A percentile compares a stretch with the other conserved stretches of the same genome.
Evolutionary conservation across 2,888 invertebrate genomes (phyloP).

Genomic region (Andrena haemorrhoa): DNA sequence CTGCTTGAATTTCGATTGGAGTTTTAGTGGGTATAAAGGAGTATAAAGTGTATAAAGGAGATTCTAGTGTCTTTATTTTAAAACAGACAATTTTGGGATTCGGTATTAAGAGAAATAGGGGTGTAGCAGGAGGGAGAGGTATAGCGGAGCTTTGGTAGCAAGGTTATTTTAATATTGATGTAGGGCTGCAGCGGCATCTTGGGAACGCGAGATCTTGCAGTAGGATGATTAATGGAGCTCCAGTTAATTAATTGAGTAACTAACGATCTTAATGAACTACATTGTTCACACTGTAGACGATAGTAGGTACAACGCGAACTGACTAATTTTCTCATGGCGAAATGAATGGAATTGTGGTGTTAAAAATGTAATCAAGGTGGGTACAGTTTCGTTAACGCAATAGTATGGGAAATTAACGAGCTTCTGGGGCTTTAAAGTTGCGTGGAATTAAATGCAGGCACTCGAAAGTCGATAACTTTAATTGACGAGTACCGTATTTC

Average conservation of each 20-base stretch:
- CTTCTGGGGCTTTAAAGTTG: too few species aligned
- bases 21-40: too few species aligned
- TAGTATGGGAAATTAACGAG: too few species aligned
- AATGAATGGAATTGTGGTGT: constrained; percentile 9
- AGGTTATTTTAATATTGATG: constrained; percentile 15
- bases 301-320: not conserved
- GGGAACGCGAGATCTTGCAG: not conserved
- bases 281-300: constrained; percentile 3
- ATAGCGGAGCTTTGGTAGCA: too few species aligned
- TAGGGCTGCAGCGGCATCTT: constrained; percentile 11
- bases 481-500: not conserved
- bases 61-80: too few species aligned
- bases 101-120: too few species aligned
- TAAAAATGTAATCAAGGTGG: too few species aligned
- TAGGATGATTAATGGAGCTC: constrained; percentile 21
- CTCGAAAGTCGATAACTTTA: not conserved
- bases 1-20: too few species aligned
- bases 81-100: too few species aligned
- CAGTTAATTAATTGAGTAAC: constrained; percentile 34
- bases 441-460: not conserved
- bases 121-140: too few species aligned
- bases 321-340: not conserved
- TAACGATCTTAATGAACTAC: constrained; percentile 26
- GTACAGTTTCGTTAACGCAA: too few species aligned
- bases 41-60: too few species aligned